Evolutionary conservation across 2,888 invertebrate genomes (phyloP).

Genomic region (Sinotaia quadrata): DNA sequence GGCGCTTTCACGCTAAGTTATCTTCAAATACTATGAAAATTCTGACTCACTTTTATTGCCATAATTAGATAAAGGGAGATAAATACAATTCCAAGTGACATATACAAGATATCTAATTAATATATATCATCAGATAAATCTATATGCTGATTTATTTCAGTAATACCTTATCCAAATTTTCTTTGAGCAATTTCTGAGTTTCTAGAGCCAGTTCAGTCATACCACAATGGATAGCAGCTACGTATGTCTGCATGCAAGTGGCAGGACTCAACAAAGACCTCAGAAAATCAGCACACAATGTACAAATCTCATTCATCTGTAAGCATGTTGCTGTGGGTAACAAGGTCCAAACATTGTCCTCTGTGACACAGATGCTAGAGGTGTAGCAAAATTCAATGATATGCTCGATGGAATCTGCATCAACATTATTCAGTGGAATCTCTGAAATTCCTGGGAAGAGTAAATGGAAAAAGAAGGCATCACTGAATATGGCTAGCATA

Average conservation of each 20-base stretch:
- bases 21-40: no score
- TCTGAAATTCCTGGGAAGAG: constrained; percentile 28
- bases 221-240: constrained; percentile 38
- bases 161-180: constrained; percentile 44
- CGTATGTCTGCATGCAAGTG: constrained; percentile 43
- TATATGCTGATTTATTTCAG: no score
- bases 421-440: constrained; percentile 38
- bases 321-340: constrained; percentile 45
- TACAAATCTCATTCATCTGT: constrained; percentile 46
- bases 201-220: constrained; percentile 15
- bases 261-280: constrained; percentile 36
- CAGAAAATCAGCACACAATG: constrained; percentile 49
- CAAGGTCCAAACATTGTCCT: constrained; percentile 47
- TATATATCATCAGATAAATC: no score
- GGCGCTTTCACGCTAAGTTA: no score
- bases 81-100: no score
- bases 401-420: constrained; percentile 40
- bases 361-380: constrained; percentile 47
- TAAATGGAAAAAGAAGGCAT: background rate
- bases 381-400: constrained; percentile 56
- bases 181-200: constrained; percentile 33
- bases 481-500: background rate
- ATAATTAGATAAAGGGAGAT: no score
- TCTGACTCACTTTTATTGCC: no score
- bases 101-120: no score